Evolutionary conservation across 2,797 vertebrate species (phyloP), one percentile per base, ranked within the genome.

Genomic region (Ciconia nigra): DNA sequence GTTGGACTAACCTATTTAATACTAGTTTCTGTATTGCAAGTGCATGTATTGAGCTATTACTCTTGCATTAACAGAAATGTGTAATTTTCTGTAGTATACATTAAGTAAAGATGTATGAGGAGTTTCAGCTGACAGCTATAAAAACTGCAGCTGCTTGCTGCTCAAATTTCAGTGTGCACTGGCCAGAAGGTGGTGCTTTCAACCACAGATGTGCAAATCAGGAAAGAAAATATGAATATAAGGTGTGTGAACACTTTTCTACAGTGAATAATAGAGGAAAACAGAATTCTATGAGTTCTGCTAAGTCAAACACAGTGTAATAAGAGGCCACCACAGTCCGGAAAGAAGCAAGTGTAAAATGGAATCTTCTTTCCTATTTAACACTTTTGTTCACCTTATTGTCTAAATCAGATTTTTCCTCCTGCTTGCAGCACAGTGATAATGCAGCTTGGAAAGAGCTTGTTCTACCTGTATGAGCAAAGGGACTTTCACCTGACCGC

Each of bases 181-280:
- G 54, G 67, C 96, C 96, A 97, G 94, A 91, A 98, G 96, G 72
- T 97, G 95, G 96, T 83, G 83, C 94, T 96, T 98, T 97, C 83
- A 97, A 67, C 79, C 78, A 90, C 4, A 89, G 15, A 88, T 69
- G 12, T 65, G 51, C 22, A 79, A 24, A 59, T 77, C 6, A 3
- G n/a, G 12, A 58, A 87, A 86, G 12, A 59, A 89, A 41, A 54
- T 21, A 51, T 5, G 10, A 25, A 46, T 44, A 93, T 35, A 7
- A 73, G 14, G 14, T 33, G 10, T 46, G 20, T 59, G 49, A 93
- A 67, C 28, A 59, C 44, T 52, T 52, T 37, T 59, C 31, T 72
- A 58, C 76, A 83, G 57, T 52, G 88, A 88, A 25, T 25, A 77
- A 65, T 4, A 70, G 51, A 46, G 29, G 35, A 86, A 95, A 83